Conservation (phyloP, 53 echinoderm and acorn worm genomes). For the Astropecten irregularis region DNA sequence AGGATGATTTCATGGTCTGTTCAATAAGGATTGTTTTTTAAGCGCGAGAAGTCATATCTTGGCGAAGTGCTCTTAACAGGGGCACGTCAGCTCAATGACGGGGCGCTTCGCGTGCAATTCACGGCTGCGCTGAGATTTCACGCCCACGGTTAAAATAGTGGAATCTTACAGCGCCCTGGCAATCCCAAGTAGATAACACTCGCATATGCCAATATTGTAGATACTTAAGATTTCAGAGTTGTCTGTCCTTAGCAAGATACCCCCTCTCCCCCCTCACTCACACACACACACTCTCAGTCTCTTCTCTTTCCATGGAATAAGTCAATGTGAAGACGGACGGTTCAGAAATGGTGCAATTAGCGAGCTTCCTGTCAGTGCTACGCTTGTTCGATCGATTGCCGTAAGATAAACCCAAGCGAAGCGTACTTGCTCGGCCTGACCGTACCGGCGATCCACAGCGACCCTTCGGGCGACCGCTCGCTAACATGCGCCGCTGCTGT, state of each 20-base stretch:
- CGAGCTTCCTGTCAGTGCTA: constrained; percentile 54
- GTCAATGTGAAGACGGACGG: constrained; percentile 53
- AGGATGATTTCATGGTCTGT: constrained; percentile 10
- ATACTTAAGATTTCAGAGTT: constrained; percentile 51
- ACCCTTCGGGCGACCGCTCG: constrained; percentile 44
- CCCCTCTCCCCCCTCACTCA: constrained; percentile 10
- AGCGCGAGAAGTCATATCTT: constrained; percentile 23
- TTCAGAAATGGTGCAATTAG: constrained; percentile 64
- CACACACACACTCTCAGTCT: background rate
- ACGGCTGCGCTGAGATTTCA: background rate
- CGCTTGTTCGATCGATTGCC: constrained; percentile 58
- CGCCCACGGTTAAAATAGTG: constrained; percentile 47
- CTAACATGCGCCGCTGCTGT: constrained; percentile 41
- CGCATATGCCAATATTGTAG: constrained; percentile 50
- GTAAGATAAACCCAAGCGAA: constrained; percentile 56
- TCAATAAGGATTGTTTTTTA: constrained; percentile 43
- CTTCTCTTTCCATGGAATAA: background rate
- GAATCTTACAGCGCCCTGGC: constrained; percentile 10
- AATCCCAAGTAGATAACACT: constrained; percentile 13
- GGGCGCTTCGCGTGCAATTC: background rate
- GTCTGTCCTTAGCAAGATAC: constrained; percentile 13
- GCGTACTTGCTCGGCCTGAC: constrained; percentile 53
- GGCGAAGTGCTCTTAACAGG: constrained; percentile 25
- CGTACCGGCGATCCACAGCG: constrained; percentile 15
- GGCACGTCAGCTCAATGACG: constrained; percentile 45